Conservation (phyloP, 1,140 invertebrate species). For the Hyposmocoma kahamanoa region DNA sequence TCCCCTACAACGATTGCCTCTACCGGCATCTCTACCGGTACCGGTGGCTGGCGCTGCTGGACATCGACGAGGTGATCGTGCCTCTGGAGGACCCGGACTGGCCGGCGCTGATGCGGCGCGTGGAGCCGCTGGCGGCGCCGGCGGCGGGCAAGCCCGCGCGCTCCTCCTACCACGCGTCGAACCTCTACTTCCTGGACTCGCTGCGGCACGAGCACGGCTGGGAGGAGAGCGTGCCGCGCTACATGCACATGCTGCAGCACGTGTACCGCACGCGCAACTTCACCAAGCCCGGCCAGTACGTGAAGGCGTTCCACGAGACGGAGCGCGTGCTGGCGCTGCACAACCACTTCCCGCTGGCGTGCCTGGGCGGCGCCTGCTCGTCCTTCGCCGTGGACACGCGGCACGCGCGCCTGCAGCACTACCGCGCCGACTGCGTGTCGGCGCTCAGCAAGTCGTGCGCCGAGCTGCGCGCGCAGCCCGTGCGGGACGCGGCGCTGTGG, state of each 20-base stretch:
- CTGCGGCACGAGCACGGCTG: conserved; percentile 86
- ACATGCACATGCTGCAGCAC: conserved; percentile 96
- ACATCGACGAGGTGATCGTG: conserved; percentile 97
- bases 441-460: conserved; percentile 90
- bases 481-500: conserved; percentile 92
- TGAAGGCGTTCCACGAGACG: conserved; percentile 96
- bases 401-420: conserved; percentile 94
- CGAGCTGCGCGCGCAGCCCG: conserved; percentile 86
- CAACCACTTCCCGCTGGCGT: conserved; percentile 94
- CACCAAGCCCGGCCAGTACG: conserved; percentile 94
- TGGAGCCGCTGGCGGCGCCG: conserved; percentile 81
- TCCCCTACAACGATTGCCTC: conserved; percentile 97
- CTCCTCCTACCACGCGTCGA: conserved; percentile 92
- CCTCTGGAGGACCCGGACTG: conserved; percentile 86
- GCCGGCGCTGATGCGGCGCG: conserved; percentile 85
- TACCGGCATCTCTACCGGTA: conserved; percentile 95
- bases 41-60: conserved; percentile 91
- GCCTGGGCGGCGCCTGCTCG: conserved; percentile 88
- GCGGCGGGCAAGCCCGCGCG: conserved; percentile 82
- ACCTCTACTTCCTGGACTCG: conserved; percentile 96
- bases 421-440: conserved; percentile 92
- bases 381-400: conserved; percentile 88
- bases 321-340: conserved; percentile 91
- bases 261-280: conserved; percentile 93
- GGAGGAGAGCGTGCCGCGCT: conserved; percentile 88